These are phyloP conservation scores for Lasiurus borealis DNA, from an alignment of 2,113 vertebrate species.

Conservation along the genomic window DNA sequence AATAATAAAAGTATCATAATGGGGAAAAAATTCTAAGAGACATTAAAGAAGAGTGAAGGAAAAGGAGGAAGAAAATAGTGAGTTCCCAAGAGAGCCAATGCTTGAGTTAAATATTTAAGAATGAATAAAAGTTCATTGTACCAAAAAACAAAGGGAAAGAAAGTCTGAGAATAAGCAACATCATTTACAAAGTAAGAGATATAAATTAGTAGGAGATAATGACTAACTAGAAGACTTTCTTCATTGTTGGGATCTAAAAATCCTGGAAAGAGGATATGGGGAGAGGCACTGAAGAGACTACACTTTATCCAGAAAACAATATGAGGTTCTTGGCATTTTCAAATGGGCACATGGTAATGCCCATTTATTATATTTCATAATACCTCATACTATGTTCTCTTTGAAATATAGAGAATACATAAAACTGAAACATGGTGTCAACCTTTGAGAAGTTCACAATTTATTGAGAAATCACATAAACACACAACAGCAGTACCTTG, in stretches of 20 bases:
- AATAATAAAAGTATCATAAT: background rate
- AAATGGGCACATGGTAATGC: background rate
- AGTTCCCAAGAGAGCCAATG: background rate
- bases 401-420: background rate
- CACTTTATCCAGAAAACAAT: background rate
- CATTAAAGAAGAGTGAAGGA: background rate
- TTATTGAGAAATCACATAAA: background rate
- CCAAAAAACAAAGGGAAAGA: background rate
- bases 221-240: background rate
- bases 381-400: background rate
- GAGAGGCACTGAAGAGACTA: background rate
- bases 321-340: background rate
- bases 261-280: background rate
- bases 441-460: background rate
- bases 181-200: background rate
- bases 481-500: background rate
- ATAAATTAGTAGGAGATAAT: background rate
- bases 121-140: background rate
- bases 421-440: background rate
- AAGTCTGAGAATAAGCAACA: background rate
- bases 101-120: background rate
- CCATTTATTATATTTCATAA: conserved; percentile 8
- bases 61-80: background rate
- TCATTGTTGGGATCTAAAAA: background rate
- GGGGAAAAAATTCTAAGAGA: background rate